Conservation (phyloP, 2,113 vertebrate species). For the Hippolais icterina region DNA sequence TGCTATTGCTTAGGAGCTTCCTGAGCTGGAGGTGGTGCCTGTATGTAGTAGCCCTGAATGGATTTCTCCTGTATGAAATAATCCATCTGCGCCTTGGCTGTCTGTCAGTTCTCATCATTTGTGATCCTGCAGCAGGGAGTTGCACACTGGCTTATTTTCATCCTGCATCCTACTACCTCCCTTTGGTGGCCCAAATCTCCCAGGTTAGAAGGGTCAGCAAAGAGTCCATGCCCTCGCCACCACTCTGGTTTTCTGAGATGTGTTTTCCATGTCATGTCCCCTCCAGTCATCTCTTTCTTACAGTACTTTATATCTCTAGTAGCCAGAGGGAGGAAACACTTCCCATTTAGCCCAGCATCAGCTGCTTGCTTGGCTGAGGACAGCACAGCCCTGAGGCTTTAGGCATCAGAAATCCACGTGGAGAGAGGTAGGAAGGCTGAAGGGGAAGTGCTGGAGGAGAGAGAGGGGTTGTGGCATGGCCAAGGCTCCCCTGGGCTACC, state of each 20-base stretch:
- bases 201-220: background rate
- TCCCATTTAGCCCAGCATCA: background rate
- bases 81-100: background rate
- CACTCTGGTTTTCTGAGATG: background rate
- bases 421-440: background rate
- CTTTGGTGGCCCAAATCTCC: background rate
- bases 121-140: background rate
- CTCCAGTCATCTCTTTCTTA: background rate
- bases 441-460: background rate
- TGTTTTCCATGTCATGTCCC: background rate
- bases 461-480: background rate
- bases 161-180: background rate
- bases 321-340: background rate
- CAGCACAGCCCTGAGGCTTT: background rate
- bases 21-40: background rate
- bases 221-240: accelerated
- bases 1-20: background rate
- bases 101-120: background rate
- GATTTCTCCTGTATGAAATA: background rate
- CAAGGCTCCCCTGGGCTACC: background rate
- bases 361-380: background rate
- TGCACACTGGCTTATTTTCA: background rate
- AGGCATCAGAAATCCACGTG: background rate
- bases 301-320: background rate
- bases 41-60: background rate